phyloP scores from a whole-genome alignment of 2,797 vertebrate genomes.

The Acrossocheilus fasciatus region DNA sequence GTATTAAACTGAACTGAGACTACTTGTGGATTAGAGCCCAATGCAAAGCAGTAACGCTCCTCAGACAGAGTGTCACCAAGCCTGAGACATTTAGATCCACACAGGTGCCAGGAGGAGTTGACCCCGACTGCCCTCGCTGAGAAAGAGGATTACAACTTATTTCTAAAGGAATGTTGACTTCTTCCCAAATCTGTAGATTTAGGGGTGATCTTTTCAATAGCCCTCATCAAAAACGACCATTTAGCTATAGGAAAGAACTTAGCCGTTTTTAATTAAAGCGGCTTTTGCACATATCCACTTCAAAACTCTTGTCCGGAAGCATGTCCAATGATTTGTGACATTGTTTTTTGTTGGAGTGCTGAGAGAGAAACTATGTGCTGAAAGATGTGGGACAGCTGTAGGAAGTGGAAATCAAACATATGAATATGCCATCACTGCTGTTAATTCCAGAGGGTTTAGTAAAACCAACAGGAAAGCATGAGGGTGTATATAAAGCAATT shows the following conservation, averaged over 20 bases:
- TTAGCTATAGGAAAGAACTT: background rate
- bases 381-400: constrained; percentile 48
- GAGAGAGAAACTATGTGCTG: constrained; percentile 3
- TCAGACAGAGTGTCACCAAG: constrained; percentile 40
- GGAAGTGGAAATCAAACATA: constrained; percentile 65
- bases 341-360: background rate
- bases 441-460: constrained; percentile 67
- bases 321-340: constrained; percentile 12
- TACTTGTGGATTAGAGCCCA: constrained; percentile 3
- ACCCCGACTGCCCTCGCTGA: background rate
- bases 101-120: constrained; percentile 35
- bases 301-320: background rate
- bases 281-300: background rate
- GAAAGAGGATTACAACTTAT: constrained; percentile 40
- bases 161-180: constrained; percentile 12
- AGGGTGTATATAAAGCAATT: constrained; percentile 60
- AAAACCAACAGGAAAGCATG: constrained; percentile 69
- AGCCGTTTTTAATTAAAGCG: background rate
- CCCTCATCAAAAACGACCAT: background rate
- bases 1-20: constrained; percentile 2
- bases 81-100: constrained; percentile 24
- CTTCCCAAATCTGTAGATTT: constrained; percentile 4
- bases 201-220: constrained; percentile 8
- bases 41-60: background rate
- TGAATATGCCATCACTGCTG: constrained; percentile 64